Conservation (phyloP, 2,888 invertebrate genomes). For the Rhabditoides inermis region DNA sequence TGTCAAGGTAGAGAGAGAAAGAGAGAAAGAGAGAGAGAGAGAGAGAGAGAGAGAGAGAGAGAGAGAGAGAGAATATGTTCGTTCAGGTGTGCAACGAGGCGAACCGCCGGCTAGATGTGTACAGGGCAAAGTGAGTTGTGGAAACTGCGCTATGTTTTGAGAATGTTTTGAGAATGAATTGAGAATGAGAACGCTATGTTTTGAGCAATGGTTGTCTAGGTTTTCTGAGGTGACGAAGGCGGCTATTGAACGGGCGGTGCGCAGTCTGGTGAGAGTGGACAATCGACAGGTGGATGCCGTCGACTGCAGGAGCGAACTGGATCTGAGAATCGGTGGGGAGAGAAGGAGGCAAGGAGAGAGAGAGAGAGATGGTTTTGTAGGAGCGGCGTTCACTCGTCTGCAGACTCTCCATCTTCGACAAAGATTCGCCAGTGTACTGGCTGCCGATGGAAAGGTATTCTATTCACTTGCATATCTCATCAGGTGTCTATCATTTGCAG, state of each 20-base stretch:
- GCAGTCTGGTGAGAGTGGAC: constrained; percentile 72
- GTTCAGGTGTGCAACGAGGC: constrained; percentile 75
- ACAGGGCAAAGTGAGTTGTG: constrained; percentile 29
- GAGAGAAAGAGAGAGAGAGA: no score
- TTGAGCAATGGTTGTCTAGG: constrained; percentile 46
- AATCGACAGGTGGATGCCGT: constrained; percentile 73
- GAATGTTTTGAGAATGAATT: neutral
- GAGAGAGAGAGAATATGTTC: no score
- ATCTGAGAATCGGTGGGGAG: constrained; percentile 73
- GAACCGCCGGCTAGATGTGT: constrained; percentile 56
- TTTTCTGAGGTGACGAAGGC: constrained; percentile 91
- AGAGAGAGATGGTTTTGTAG: constrained; percentile 51
- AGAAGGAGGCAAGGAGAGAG: neutral
- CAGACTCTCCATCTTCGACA: constrained; percentile 78
- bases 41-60: no score
- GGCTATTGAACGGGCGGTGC: constrained; percentile 73
- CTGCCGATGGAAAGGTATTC: neutral
- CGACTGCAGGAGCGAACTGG: constrained; percentile 70
- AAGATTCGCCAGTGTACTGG: constrained; percentile 12
- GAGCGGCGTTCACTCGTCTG: constrained; percentile 89
- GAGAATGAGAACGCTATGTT: neutral
- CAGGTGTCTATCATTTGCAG: neutral
- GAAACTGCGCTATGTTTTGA: neutral
- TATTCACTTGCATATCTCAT: neutral
- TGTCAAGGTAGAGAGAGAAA: constrained; percentile 53